A percentile compares a stretch with the other conserved stretches of the same genome.
Conservation (phyloP, 2,797 vertebrate species). For the Caiman crocodilus region DNA sequence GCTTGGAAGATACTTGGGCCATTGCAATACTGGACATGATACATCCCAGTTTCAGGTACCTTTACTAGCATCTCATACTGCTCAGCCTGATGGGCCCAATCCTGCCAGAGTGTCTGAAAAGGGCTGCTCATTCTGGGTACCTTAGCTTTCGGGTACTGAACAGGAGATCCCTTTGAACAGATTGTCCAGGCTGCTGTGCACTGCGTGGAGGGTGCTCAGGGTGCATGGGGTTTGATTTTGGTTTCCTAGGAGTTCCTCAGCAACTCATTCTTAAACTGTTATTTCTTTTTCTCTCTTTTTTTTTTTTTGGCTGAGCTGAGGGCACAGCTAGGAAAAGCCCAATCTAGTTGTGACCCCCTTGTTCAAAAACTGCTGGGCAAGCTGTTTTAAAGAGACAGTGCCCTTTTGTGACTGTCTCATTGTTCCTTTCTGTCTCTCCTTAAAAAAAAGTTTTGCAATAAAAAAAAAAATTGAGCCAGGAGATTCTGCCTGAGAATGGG, state of each 20-base stretch:
- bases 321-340: background rate
- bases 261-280: background rate
- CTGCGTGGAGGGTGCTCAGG: background rate
- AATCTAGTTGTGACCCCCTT: background rate
- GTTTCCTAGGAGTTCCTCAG: background rate
- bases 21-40: rapidly evolving
- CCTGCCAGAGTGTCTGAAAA: background rate
- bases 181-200: background rate
- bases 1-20: background rate
- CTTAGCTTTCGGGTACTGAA: background rate
- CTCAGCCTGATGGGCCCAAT: rapidly evolving
- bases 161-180: background rate
- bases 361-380: background rate
- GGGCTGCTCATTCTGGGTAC: background rate
- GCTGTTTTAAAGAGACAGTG: background rate
- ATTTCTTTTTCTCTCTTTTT: background rate
- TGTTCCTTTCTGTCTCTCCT: background rate
- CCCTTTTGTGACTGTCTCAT: background rate
- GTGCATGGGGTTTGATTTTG: background rate
- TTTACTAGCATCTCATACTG: rapidly evolving
- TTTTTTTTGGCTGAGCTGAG: background rate
- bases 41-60: rapidly evolving
- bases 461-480: background rate
- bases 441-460: background rate
- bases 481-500: constrained; percentile 20